Percentiles rank a stretch among this genome's conserved stretches.
Conservation (phyloP, 2,888 invertebrate genomes). For the Chymomyza amoena region DNA sequence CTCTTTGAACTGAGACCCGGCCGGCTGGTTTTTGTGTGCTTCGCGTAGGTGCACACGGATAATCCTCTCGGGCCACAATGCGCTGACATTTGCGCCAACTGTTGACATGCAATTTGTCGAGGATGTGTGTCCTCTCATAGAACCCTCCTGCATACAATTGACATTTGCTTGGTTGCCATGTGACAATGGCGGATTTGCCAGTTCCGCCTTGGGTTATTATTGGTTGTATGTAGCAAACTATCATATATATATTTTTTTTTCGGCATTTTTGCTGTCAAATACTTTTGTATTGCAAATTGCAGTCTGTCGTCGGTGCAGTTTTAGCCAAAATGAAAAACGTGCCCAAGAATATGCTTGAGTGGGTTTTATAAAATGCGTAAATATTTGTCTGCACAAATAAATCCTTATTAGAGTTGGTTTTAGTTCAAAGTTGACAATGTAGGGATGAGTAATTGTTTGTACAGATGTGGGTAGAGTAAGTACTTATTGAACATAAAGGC, state of each 20-base stretch:
- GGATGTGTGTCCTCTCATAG: neutral
- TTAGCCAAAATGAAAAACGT: neutral
- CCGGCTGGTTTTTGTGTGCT: slow-evolving; percentile 25
- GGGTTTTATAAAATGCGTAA: neutral
- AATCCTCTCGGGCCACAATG: slow-evolving; percentile 51
- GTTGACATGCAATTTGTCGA: slow-evolving; percentile 70
- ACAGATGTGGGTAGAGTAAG: neutral
- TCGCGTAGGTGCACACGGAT: slow-evolving; percentile 48
- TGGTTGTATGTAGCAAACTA: neutral
- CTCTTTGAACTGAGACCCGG: neutral
- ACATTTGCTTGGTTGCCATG: slow-evolving; percentile 48
- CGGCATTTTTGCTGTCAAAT: neutral
- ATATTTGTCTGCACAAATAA: neutral
- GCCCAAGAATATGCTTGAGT: neutral
- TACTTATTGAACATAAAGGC: neutral
- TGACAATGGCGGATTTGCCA: slow-evolving; percentile 57
- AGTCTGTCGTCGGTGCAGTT: neutral
- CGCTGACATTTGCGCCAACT: slow-evolving; percentile 50
- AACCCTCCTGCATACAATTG: slow-evolving; percentile 51
- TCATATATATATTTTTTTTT: neutral
- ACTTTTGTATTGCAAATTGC: neutral
- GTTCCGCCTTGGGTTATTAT: slow-evolving; percentile 8
- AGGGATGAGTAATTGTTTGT: neutral
- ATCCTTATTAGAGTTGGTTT: neutral
- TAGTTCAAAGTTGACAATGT: neutral